Percentiles rank a stretch among this genome's conserved stretches.
Conservation (phyloP, 2,888 invertebrate species). For the Malthinus flaveolus region DNA sequence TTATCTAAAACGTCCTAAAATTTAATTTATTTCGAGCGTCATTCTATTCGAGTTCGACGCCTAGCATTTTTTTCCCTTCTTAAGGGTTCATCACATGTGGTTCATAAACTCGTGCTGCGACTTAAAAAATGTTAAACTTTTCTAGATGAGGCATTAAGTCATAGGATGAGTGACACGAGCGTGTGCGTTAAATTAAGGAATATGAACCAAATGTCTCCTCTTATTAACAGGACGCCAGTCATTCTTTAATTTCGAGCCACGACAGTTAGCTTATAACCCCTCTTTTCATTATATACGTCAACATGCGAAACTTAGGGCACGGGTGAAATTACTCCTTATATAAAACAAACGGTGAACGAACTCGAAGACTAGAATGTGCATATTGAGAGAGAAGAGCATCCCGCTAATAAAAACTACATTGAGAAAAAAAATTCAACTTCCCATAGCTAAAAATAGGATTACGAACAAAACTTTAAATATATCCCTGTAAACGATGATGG, state of each 20-base stretch:
- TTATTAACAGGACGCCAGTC: constrained; percentile 14
- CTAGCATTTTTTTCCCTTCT: too few relatives aligned
- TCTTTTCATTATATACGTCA: constrained; percentile 23
- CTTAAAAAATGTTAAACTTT: not conserved
- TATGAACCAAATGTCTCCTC: constrained; percentile 11
- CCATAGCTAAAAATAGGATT: constrained; percentile 48
- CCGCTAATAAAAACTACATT: constrained; percentile 39
- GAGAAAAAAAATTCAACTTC: constrained; percentile 47
- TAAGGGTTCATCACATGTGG: too few relatives aligned
- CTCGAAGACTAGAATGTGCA: constrained; percentile 32
- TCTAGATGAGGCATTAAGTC: constrained; percentile 3
- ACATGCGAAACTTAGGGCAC: constrained; percentile 26
- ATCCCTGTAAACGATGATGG: constrained; percentile 39
- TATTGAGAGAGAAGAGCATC: constrained; percentile 25
- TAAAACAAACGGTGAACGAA: constrained; percentile 41
- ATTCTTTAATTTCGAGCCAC: constrained; percentile 17
- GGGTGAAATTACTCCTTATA: constrained; percentile 30
- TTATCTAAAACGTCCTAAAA: too few relatives aligned
- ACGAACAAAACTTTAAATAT: constrained; percentile 49
- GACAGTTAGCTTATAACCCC: constrained; percentile 13
- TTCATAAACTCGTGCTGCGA: too few relatives aligned
- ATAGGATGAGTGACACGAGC: constrained; percentile 12
- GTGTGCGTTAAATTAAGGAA: constrained; percentile 14
- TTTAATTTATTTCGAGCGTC: too few relatives aligned
- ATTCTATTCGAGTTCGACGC: too few relatives aligned